phyloP scores from a whole-genome alignment of 2,888 invertebrate species.

The Buathra laborator region DNA sequence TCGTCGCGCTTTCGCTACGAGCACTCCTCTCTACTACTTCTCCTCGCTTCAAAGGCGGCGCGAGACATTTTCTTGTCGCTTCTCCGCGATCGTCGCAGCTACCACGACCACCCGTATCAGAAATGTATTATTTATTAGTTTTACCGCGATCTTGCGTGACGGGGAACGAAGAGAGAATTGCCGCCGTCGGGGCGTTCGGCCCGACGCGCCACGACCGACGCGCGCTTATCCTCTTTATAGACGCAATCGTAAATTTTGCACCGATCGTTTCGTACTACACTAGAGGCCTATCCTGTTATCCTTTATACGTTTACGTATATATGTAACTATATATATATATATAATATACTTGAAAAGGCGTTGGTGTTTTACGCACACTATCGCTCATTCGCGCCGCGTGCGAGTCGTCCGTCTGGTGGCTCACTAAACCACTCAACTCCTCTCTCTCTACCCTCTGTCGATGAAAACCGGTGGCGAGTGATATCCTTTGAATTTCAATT shows the following conservation, averaged over 20 bases:
- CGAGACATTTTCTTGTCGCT: constrained; percentile 73
- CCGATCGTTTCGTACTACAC: constrained; percentile 59
- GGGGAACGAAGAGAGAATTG: constrained; percentile 67
- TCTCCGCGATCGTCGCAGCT: constrained; percentile 53
- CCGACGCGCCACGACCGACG: constrained; percentile 60
- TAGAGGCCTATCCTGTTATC: constrained; percentile 47
- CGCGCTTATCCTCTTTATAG: constrained; percentile 66
- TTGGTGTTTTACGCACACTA: constrained; percentile 37
- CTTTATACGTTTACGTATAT: constrained; percentile 3
- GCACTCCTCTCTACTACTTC: constrained; percentile 30
- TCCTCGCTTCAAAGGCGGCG: constrained; percentile 75
- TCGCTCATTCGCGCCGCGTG: constrained; percentile 68
- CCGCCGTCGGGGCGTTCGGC: constrained; percentile 66
- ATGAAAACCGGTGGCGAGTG: constrained; percentile 70
- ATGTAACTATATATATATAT: constrained; percentile 9
- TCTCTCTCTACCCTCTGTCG: constrained; percentile 29
- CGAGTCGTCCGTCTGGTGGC: constrained; percentile 59
- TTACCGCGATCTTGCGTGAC: constrained; percentile 69
- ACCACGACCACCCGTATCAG: constrained; percentile 75
- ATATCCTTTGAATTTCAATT: constrained; percentile 71
- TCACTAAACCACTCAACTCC: constrained; percentile 53
- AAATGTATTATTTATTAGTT: constrained; percentile 79
- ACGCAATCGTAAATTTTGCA: constrained; percentile 76
- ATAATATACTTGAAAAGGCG: background rate
- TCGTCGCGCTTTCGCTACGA: constrained; percentile 53